These are phyloP conservation scores for Microplitis demolitor DNA, from an alignment of 1,140 invertebrate species.

Conservation along the genomic window DNA sequence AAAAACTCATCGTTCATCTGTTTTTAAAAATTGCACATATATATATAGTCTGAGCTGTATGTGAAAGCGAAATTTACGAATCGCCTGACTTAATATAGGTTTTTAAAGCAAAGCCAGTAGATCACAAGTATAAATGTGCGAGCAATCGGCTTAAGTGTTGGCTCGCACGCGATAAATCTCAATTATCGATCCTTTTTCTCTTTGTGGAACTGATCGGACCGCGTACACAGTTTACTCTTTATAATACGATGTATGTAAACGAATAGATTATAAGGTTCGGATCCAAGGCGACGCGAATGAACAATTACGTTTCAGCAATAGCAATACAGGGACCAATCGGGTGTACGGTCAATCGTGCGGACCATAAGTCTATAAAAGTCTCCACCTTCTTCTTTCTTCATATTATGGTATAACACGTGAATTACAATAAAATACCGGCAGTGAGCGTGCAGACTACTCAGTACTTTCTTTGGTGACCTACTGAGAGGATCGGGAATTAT, in stretches of 20 bases:
- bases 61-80: slow-evolving; percentile 17
- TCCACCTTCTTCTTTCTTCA: no score
- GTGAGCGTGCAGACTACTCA: background rate
- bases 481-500: background rate
- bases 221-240: no score
- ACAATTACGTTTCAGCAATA: background rate
- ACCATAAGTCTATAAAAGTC: background rate
- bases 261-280: background rate
- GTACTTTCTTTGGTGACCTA: slow-evolving; percentile 19
- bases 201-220: background rate
- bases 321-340: no score
- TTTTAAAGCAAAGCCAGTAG: background rate
- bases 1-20: background rate
- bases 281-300: background rate
- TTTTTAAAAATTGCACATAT: background rate
- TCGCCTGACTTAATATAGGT: slow-evolving; percentile 17
- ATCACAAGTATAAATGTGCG: background rate
- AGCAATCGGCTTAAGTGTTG: slow-evolving; percentile 21
- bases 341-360: slow-evolving; percentile 3
- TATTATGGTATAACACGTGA: background rate
- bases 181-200: slow-evolving; percentile 32
- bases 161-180: slow-evolving; percentile 35
- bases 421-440: background rate
- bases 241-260: background rate
- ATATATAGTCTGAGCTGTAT: background rate